Percentiles rank a stretch among this genome's conserved stretches.
phyloP scores from a whole-genome alignment of 2,797 vertebrate species.

The Anableps anableps region DNA sequence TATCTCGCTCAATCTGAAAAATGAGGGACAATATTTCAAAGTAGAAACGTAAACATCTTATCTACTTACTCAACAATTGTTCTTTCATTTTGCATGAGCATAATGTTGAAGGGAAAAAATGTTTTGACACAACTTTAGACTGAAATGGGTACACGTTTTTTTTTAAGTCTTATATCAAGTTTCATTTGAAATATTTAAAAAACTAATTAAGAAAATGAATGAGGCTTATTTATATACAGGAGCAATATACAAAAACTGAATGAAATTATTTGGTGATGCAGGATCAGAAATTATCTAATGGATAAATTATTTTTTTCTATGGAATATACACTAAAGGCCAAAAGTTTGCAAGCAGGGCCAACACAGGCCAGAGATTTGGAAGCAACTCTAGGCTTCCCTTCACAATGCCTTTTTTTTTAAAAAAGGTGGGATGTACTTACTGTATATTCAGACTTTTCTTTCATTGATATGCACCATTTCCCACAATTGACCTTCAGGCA shows the following conservation, averaged over 20 bases:
- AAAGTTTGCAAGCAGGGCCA: not conserved
- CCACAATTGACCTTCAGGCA: not conserved
- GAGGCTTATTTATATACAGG: not conserved
- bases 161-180: not conserved
- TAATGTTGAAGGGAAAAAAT: not conserved
- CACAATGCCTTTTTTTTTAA: not conserved
- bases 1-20: slow-evolving; percentile 93
- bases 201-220: not conserved
- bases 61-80: not conserved
- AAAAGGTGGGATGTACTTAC: not conserved
- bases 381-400: not conserved
- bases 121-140: not conserved
- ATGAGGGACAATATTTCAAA: not conserved
- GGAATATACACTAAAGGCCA: not conserved
- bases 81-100: not conserved
- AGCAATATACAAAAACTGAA: not conserved
- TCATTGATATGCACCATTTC: slow-evolving; percentile 5
- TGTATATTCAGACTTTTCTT: slow-evolving; percentile 4
- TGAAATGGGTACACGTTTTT: too few relatives aligned
- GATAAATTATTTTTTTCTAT: not conserved
- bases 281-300: not conserved
- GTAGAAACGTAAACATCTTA: not conserved
- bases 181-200: not conserved
- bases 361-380: not conserved
- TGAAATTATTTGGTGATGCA: not conserved